Percentiles rank a stretch among this genome's conserved stretches.
These are phyloP conservation scores for Ypsolopha sequella DNA, from an alignment of 2,888 invertebrate genomes.

Conservation along the genomic window DNA sequence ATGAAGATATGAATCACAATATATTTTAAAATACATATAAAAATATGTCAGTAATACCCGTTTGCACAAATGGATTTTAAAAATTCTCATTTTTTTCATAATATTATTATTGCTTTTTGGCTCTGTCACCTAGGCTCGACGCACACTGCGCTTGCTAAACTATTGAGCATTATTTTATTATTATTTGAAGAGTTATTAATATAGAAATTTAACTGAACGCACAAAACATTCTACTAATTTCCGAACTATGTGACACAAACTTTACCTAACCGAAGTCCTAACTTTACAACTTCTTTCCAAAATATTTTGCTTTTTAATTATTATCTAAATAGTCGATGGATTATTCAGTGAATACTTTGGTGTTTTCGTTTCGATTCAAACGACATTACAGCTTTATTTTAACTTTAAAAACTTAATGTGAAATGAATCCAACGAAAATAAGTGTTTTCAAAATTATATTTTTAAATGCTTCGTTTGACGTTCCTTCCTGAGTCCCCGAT, in stretches of 20 bases:
- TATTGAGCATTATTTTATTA: conserved; percentile 62
- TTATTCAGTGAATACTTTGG: conserved; percentile 60
- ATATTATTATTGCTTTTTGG: conserved; percentile 52
- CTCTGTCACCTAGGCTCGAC: conserved; percentile 27
- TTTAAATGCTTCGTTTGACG: not conserved
- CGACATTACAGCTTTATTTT: conserved; percentile 14
- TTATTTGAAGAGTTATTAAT: conserved; percentile 36
- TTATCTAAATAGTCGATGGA: conserved; percentile 69
- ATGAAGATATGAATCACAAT: conserved; percentile 68
- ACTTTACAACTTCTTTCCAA: conserved; percentile 51
- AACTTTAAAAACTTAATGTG: conserved; percentile 2
- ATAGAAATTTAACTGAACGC: conserved; percentile 37
- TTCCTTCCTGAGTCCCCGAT: conserved; percentile 11
- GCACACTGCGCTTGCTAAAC: conserved; percentile 35
- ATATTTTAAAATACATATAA: conserved; percentile 66
- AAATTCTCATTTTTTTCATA: conserved; percentile 34
- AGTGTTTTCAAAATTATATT: not conserved
- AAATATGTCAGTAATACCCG: conserved; percentile 36
- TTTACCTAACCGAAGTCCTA: conserved; percentile 33
- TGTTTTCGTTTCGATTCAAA: conserved; percentile 65
- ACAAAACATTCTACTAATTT: conserved; percentile 59
- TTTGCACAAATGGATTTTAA: conserved; percentile 16
- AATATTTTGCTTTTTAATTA: conserved; percentile 61
- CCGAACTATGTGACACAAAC: conserved; percentile 32
- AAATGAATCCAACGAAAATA: conserved; percentile 3